A percentile compares a stretch with the other conserved stretches of the same genome.
These are phyloP conservation scores for Apamea monoglypha DNA, from an alignment of 2,888 invertebrate species.

Conservation along the genomic window DNA sequence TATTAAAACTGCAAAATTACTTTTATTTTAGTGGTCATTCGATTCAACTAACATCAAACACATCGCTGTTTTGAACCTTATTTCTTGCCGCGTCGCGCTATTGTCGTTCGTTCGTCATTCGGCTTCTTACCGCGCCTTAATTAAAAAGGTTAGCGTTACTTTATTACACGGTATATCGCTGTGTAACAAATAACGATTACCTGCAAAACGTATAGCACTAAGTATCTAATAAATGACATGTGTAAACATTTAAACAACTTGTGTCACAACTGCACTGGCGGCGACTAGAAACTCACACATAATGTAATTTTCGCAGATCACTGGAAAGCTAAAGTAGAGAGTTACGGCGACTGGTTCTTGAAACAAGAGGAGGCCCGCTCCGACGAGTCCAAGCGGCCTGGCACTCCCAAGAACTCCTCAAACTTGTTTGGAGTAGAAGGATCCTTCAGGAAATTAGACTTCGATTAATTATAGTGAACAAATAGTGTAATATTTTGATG, in stretches of 20 bases:
- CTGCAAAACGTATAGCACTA: constrained; percentile 15
- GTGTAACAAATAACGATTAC: constrained; percentile 17
- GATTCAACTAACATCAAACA: no score
- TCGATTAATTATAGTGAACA: constrained; percentile 78
- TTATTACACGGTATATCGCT: constrained; percentile 1
- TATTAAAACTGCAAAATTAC: no score
- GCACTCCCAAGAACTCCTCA: constrained; percentile 79
- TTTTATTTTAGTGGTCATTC: no score
- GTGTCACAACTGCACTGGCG: constrained; percentile 1
- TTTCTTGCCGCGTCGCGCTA: no score
- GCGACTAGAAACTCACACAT: constrained; percentile 72
- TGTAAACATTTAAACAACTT: constrained; percentile 10
- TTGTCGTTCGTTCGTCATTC: no score
- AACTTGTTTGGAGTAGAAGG: constrained; percentile 80
- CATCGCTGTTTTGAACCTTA: no score
- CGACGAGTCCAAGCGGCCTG: constrained; percentile 88
- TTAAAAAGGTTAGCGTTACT: no score
- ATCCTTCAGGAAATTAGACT: constrained; percentile 87
- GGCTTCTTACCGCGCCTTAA: no score
- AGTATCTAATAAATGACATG: constrained; percentile 11
- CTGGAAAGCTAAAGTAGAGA: constrained; percentile 81
- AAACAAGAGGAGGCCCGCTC: constrained; percentile 79
- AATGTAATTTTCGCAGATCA: constrained; percentile 69
- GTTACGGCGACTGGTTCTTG: constrained; percentile 73
- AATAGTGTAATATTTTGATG: constrained; percentile 27